Conservation (phyloP, 2,797 vertebrate genomes). For the Brachymystax lenok region DNA sequence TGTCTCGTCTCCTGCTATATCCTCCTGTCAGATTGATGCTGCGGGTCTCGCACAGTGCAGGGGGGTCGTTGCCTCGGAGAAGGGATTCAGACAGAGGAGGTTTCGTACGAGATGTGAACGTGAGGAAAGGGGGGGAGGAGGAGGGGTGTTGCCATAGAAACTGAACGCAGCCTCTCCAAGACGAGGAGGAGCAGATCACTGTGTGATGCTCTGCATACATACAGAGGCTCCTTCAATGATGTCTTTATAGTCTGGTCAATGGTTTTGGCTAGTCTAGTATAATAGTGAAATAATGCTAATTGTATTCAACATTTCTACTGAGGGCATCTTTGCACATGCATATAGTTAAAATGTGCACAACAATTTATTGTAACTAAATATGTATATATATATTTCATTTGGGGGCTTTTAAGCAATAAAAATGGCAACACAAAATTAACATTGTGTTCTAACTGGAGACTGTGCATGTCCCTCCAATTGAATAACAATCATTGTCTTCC, state of each 20-base stretch:
- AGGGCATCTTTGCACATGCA: not conserved
- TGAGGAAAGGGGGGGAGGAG: constrained; percentile 20
- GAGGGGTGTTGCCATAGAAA: constrained; percentile 67
- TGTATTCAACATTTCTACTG: not conserved
- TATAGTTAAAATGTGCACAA: not conserved
- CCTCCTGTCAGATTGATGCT: constrained; percentile 41
- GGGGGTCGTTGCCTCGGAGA: not conserved
- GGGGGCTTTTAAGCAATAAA: too few species aligned
- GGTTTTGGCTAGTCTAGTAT: not conserved
- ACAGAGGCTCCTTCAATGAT: not conserved
- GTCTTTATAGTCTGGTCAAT: constrained; percentile 1
- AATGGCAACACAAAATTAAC: too few species aligned
- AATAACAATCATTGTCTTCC: not conserved
- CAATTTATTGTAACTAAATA: not conserved
- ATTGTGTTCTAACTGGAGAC: too few species aligned
- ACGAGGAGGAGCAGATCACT: not conserved
- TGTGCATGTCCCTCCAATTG: not conserved
- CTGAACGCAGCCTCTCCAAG: constrained; percentile 1
- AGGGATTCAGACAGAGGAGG: constrained; percentile 1
- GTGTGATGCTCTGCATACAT: not conserved
- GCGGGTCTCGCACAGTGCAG: constrained; percentile 26
- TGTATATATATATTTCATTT: too few species aligned
- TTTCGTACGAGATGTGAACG: constrained; percentile 17
- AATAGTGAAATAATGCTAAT: not conserved
- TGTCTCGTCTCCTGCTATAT: constrained; percentile 45